These are phyloP conservation scores for Rhinoraja longicauda DNA, from an alignment of 2,797 vertebrate species.

Conservation along the genomic window DNA sequence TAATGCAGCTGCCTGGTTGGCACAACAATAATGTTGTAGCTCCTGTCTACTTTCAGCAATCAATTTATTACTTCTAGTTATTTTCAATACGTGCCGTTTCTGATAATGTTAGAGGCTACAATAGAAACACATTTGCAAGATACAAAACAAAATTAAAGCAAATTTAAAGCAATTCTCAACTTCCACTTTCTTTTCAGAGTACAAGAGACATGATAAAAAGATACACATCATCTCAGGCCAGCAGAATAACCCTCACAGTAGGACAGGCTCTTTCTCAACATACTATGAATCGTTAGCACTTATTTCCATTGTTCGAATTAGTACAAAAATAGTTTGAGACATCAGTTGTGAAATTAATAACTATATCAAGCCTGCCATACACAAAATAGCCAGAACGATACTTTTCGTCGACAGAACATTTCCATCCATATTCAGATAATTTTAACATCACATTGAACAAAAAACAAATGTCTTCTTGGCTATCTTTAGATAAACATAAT, in stretches of 20 bases:
- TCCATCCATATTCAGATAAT: background rate
- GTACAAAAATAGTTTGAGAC: background rate
- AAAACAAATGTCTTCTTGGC: background rate
- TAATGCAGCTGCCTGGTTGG: too few relatives aligned
- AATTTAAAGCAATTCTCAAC: background rate
- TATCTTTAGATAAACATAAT: background rate
- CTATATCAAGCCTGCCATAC: background rate
- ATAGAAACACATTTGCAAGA: background rate
- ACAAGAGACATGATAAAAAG: background rate
- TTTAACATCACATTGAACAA: background rate
- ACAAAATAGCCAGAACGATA: background rate
- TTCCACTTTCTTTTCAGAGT: background rate
- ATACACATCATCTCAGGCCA: too few relatives aligned
- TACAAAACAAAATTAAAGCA: background rate
- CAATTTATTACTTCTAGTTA: background rate
- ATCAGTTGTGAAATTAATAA: background rate
- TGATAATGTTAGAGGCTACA: background rate
- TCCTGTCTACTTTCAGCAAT: background rate
- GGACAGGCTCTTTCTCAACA: background rate
- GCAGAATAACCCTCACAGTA: background rate
- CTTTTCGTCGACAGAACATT: background rate
- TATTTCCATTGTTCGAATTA: background rate
- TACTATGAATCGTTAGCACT: background rate
- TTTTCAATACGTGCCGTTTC: background rate
- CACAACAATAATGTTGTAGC: background rate